Evolutionary conservation across 2,113 vertebrate genomes (phyloP).

Genomic region (Fulmarus glacialis): DNA sequence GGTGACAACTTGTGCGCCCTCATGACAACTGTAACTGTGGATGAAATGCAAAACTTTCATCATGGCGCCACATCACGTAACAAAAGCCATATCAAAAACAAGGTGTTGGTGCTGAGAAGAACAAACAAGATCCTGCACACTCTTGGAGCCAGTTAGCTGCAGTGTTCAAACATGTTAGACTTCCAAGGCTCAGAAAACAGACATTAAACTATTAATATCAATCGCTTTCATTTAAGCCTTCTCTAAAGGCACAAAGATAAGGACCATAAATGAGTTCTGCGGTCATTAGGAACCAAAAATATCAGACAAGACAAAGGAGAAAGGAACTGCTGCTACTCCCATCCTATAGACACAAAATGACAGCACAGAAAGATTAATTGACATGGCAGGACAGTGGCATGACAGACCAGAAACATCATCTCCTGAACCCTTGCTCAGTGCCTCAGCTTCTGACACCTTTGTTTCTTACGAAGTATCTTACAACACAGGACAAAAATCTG

Average conservation of each 20-base stretch:
- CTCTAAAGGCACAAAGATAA: background rate
- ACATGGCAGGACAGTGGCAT: background rate
- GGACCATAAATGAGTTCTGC: background rate
- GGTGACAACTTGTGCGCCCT: background rate
- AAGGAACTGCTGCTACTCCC: background rate
- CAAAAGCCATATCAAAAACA: background rate
- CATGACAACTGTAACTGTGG: fast-evolving
- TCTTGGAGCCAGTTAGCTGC: background rate
- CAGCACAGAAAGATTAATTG: background rate
- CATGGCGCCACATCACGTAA: fast-evolving
- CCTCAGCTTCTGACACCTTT: background rate
- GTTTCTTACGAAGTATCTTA: background rate
- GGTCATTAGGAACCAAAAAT: background rate
- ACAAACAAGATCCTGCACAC: background rate
- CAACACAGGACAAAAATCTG: background rate
- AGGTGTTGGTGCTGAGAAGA: background rate
- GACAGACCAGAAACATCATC: background rate
- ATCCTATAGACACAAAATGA: background rate
- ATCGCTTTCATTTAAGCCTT: background rate
- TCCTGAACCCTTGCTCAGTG: background rate
- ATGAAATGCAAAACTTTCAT: background rate
- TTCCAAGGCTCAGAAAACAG: background rate
- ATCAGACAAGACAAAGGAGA: background rate
- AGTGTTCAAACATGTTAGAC: background rate
- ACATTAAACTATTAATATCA: background rate